Conservation (phyloP, 2,113 vertebrate species). For the Hipposideros armiger region DNA sequence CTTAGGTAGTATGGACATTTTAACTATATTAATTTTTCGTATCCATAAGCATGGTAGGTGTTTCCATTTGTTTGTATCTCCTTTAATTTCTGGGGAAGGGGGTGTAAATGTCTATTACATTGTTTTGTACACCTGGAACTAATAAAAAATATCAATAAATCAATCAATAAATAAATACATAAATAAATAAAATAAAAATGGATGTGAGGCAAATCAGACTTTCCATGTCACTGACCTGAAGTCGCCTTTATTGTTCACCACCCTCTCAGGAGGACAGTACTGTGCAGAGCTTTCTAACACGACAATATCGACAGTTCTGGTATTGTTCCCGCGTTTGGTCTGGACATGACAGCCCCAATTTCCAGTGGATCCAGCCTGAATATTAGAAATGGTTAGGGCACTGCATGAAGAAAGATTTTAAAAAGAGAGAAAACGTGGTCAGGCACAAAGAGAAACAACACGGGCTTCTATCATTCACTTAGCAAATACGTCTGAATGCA, state of each 20-base stretch:
- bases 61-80: too few relatives aligned
- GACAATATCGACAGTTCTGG: slow-evolving; percentile 95
- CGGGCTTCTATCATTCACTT: background rate
- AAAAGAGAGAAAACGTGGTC: slow-evolving; percentile 62
- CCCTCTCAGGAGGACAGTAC: slow-evolving; percentile 94
- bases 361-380: slow-evolving; percentile 96
- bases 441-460: background rate
- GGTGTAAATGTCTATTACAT: too few relatives aligned
- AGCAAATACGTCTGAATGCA: background rate
- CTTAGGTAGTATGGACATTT: too few relatives aligned
- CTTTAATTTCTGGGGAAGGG: too few relatives aligned
- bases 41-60: too few relatives aligned
- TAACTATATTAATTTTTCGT: too few relatives aligned
- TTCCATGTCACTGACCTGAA: slow-evolving; percentile 92
- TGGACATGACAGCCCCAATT: slow-evolving; percentile 97
- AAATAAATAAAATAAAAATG: too few relatives aligned
- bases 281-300: slow-evolving; percentile 97
- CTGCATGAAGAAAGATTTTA: slow-evolving; percentile 86
- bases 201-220: background rate
- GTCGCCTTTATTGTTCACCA: slow-evolving; percentile 98
- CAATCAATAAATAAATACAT: too few relatives aligned
- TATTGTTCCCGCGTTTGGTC: slow-evolving; percentile 96
- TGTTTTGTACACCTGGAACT: too few relatives aligned
- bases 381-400: slow-evolving; percentile 97
- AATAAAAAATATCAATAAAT: too few relatives aligned